Percentiles rank a stretch among this genome's conserved stretches.
Evolutionary conservation across 2,113 vertebrate genomes (phyloP).

Genomic region (Argyrosomus japonicus): DNA sequence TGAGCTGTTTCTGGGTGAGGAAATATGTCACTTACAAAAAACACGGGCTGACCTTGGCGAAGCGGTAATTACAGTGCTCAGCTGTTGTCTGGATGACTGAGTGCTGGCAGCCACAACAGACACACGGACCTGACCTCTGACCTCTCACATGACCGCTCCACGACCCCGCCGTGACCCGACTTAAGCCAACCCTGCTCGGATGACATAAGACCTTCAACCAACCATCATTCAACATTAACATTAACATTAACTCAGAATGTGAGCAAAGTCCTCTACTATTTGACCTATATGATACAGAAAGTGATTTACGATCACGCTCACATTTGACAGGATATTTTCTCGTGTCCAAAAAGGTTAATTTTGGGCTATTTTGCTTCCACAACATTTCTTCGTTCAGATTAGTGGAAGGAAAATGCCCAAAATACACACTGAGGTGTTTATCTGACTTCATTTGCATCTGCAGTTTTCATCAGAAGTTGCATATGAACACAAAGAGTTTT

Average conservation of each 20-base stretch:
- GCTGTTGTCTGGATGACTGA: conserved; percentile 67
- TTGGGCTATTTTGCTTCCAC: too few relatives aligned
- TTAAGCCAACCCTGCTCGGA: not conserved
- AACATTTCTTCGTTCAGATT: too few relatives aligned
- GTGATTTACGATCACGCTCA: not conserved
- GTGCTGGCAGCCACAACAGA: conserved; percentile 37
- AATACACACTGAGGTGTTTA: too few relatives aligned
- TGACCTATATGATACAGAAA: not conserved
- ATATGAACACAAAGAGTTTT: too few relatives aligned
- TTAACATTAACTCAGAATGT: not conserved
- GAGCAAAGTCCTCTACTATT: accelerated
- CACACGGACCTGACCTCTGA: conserved; percentile 55
- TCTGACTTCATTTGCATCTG: too few relatives aligned
- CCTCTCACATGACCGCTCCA: conserved; percentile 22
- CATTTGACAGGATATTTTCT: not conserved
- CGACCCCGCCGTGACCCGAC: conserved; percentile 4
- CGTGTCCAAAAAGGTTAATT: not conserved
- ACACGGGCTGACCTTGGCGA: conserved; percentile 13
- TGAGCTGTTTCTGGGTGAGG: not conserved
- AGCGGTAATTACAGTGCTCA: conserved; percentile 39
- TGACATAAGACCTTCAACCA: conserved; percentile 22
- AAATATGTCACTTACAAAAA: not conserved
- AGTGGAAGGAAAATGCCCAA: too few relatives aligned
- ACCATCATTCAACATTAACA: conserved; percentile 2
- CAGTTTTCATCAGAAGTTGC: too few relatives aligned